Conservation (phyloP, 1,140 invertebrate species). For the Drosophila bifasciata region DNA sequence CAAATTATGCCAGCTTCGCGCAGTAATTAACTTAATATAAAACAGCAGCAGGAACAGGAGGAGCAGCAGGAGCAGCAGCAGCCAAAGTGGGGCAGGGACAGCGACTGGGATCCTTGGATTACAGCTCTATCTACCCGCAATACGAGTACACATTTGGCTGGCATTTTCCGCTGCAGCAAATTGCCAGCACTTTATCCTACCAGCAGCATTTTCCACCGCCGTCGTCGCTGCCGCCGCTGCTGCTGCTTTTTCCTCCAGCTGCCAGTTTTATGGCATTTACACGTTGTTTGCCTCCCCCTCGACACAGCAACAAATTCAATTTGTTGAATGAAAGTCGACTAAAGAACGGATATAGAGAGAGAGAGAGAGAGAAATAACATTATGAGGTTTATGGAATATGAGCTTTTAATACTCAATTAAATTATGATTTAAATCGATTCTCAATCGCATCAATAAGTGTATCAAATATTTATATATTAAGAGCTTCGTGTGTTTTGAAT, state of each 20-base stretch:
- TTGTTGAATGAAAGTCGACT: slow-evolving; percentile 30
- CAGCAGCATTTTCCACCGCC: slow-evolving; percentile 9
- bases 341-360: too few species aligned
- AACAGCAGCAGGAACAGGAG: slow-evolving; percentile 9
- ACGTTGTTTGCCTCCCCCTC: slow-evolving; percentile 22
- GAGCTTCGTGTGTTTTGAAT: too few species aligned
- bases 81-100: background rate
- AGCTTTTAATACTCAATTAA: slow-evolving; percentile 3
- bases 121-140: slow-evolving; percentile 16
- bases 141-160: slow-evolving; percentile 5
- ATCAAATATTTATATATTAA: too few species aligned
- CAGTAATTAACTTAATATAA: slow-evolving; percentile 67
- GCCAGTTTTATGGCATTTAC: slow-evolving; percentile 17
- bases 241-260: slow-evolving; percentile 6
- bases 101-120: slow-evolving; percentile 22
- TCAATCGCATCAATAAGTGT: too few species aligned
- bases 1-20: slow-evolving; percentile 59
- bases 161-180: slow-evolving; percentile 24
- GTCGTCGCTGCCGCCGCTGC: background rate
- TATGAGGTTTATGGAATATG: slow-evolving; percentile 12
- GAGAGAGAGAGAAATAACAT: slow-evolving; percentile 24
- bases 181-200: slow-evolving; percentile 32
- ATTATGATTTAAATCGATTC: background rate
- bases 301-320: slow-evolving; percentile 59
- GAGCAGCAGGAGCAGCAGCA: background rate